These are phyloP conservation scores for silkworm (Bombyx mori) DNA, from an alignment of 1,140 invertebrate genomes.

Conservation along the genomic window ASM3026992v2 NC_085111.1:13507001-13507500, in stretches of 20 bases:
- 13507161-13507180: constrained; percentile 78
- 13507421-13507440: constrained; percentile 85
- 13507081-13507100: constrained; percentile 79
- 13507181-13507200: constrained; percentile 75
- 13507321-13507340: constrained; percentile 5
- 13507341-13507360: constrained; percentile 59
- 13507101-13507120: constrained; percentile 82
- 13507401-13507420: constrained; percentile 81
- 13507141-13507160: constrained; percentile 67
- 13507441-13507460: constrained; percentile 90
- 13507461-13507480: constrained; percentile 94
- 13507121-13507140: constrained; percentile 65
- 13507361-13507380: constrained; percentile 89
- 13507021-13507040: neutral
- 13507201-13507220: constrained; percentile 78
- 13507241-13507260: constrained; percentile 79
- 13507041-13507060: neutral
- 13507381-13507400: constrained; percentile 84
- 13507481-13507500: constrained; percentile 71
- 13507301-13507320: neutral
- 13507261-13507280: constrained; percentile 77
- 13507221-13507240: constrained; percentile 86
- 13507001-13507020: neutral
- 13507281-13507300: neutral
- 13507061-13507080: constrained; percentile 76